Evolutionary conservation across 1,140 invertebrate species (phyloP).

Genomic region (Drosophila grimshawi): DNA sequence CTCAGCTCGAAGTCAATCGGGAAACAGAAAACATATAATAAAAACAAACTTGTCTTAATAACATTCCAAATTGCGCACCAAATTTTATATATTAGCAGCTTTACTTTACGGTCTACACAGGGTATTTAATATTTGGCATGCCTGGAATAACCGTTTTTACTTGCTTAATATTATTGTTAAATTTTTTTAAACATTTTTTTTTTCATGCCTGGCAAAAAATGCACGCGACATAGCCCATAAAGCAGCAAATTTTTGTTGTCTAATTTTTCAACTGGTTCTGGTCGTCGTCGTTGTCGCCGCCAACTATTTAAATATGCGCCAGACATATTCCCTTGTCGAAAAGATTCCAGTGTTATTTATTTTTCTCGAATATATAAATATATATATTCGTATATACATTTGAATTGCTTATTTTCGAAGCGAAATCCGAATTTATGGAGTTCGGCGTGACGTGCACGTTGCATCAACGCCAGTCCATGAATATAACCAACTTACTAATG

Average conservation of each 20-base stretch:
- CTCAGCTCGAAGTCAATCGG: no score
- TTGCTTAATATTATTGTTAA: constrained; percentile 1
- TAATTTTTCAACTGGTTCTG: constrained; percentile 73
- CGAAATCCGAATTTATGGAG: constrained; percentile 43
- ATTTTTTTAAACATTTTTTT: constrained; percentile 8
- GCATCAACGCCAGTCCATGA: constrained; percentile 1
- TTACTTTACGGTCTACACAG: no score
- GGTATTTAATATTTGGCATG: no score
- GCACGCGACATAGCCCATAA: constrained; percentile 73
- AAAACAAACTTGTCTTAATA: no score
- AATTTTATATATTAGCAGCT: no score
- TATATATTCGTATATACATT: constrained; percentile 21
- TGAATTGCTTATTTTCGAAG: constrained; percentile 38
- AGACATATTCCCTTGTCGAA: constrained; percentile 37
- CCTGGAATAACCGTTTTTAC: no score
- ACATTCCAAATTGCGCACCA: no score
- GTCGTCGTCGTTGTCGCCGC: constrained; percentile 11
- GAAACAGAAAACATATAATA: no score
- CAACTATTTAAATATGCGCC: constrained; percentile 58
- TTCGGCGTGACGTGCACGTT: constrained; percentile 4
- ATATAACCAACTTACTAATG: constrained; percentile 1
- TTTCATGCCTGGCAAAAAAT: constrained; percentile 34
- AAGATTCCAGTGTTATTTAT: constrained; percentile 32
- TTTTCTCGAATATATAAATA: constrained; percentile 6
- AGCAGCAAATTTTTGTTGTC: constrained; percentile 55